A percentile compares a stretch with the other conserved stretches of the same genome.
These are phyloP conservation scores for Ips typographus DNA, from an alignment of 1,140 invertebrate species.

Conservation along the genomic window DNA sequence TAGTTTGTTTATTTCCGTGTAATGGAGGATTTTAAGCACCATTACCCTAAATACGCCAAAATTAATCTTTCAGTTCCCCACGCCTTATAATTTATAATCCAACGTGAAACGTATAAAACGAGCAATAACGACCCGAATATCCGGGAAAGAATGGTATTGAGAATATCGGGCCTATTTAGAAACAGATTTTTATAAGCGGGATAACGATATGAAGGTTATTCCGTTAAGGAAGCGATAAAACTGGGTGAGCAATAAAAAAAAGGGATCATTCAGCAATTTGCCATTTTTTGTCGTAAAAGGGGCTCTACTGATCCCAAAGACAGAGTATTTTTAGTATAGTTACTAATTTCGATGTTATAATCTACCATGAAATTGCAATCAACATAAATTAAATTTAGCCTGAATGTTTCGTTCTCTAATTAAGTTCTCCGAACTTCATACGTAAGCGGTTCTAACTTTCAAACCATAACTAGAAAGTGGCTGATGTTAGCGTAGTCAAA, in stretches of 20 bases:
- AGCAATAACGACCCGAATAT: neutral
- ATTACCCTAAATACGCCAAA: no score
- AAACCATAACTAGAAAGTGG: slow-evolving; percentile 13
- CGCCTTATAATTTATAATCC: no score
- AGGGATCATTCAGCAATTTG: slow-evolving; percentile 9
- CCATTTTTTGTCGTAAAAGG: slow-evolving; percentile 12
- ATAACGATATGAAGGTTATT: slow-evolving; percentile 4
- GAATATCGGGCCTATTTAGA: slow-evolving; percentile 1
- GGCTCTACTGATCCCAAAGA: neutral
- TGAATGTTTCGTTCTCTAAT: slow-evolving; percentile 19
- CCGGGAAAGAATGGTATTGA: neutral
- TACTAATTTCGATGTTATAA: no score
- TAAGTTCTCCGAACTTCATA: slow-evolving; percentile 18
- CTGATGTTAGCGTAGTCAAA: slow-evolving; percentile 15
- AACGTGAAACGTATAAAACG: no score
- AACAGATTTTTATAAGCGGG: slow-evolving; percentile 8
- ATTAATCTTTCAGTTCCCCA: no score
- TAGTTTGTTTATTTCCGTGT: neutral
- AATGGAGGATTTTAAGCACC: no score
- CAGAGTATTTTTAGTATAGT: no score
- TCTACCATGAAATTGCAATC: neutral
- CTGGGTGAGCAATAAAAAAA: slow-evolving; percentile 6
- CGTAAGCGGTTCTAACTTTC: slow-evolving; percentile 20
- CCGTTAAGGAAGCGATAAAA: neutral
- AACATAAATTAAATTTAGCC: slow-evolving; percentile 12